Conservation (phyloP, 2,113 vertebrate genomes). For the Crotalus helleri region DNA sequence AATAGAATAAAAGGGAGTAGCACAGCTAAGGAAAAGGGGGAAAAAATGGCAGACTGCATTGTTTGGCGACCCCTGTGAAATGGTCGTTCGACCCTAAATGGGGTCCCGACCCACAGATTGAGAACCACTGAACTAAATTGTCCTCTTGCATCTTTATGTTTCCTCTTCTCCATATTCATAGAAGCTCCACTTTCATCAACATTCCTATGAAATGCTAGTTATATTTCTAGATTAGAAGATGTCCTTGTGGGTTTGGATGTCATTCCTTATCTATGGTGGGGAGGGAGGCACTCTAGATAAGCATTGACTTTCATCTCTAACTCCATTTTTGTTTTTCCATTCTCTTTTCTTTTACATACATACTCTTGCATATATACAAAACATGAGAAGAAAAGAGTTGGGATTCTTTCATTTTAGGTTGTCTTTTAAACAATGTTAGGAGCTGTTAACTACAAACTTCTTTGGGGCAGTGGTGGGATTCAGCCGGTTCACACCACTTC, state of each 20-base stretch:
- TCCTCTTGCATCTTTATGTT: neutral
- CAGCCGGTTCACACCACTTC: too few species aligned
- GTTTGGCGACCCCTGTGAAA: too few species aligned
- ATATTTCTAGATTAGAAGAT: neutral
- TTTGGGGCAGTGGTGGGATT: neutral
- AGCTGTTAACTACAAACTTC: neutral
- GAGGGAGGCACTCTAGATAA: neutral
- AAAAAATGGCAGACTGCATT: too few species aligned
- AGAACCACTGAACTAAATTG: neutral
- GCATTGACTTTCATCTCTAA: neutral
- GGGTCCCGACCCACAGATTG: too few species aligned
- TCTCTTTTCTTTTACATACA: neutral
- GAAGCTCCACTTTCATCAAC: neutral
- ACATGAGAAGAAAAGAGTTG: neutral
- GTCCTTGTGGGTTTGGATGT: neutral
- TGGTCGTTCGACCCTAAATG: too few species aligned
- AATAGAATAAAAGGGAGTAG: too few species aligned
- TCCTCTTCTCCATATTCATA: neutral
- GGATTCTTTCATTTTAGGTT: neutral
- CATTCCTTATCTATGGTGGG: neutral
- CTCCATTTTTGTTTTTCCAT: neutral
- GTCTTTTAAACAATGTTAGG: neutral
- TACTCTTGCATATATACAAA: neutral
- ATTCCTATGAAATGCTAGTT: neutral
- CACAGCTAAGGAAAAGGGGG: too few species aligned